Conservation (phyloP, 2,113 vertebrate genomes). For the Nerophis ophidion region DNA sequence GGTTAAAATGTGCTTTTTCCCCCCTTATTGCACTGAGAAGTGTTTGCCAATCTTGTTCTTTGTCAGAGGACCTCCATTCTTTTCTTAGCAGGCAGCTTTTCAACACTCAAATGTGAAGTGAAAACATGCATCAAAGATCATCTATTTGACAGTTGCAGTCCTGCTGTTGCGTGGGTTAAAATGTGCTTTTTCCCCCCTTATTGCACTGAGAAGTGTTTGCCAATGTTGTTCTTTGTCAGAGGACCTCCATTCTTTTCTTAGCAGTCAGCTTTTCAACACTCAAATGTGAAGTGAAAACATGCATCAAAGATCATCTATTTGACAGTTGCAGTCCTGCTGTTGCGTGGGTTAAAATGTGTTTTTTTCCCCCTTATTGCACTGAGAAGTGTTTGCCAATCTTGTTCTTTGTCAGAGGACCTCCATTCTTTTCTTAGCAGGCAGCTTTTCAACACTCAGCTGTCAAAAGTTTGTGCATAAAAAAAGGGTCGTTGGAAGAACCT, state of each 20-base stretch:
- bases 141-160: too few species aligned
- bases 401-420: constrained; percentile 35
- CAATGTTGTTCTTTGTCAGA: constrained; percentile 40
- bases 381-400: constrained; percentile 25
- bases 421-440: constrained; percentile 46
- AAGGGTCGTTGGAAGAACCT: background rate
- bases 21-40: constrained; percentile 1
- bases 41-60: constrained; percentile 40
- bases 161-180: too few species aligned
- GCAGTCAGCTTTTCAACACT: constrained; percentile 46
- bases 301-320: too few species aligned
- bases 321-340: too few species aligned
- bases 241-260: constrained; percentile 26
- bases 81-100: constrained; percentile 46
- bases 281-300: too few species aligned
- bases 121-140: too few species aligned
- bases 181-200: background rate
- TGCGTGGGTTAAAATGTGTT: background rate
- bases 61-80: constrained; percentile 22
- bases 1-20: background rate
- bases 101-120: too few species aligned
- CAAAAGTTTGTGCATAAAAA: background rate
- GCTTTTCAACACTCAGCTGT: background rate
- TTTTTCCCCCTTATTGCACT: background rate
- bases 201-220: constrained; percentile 19